phyloP scores from a whole-genome alignment of 2,797 vertebrate species.

The Galagoides demidoff region DNA sequence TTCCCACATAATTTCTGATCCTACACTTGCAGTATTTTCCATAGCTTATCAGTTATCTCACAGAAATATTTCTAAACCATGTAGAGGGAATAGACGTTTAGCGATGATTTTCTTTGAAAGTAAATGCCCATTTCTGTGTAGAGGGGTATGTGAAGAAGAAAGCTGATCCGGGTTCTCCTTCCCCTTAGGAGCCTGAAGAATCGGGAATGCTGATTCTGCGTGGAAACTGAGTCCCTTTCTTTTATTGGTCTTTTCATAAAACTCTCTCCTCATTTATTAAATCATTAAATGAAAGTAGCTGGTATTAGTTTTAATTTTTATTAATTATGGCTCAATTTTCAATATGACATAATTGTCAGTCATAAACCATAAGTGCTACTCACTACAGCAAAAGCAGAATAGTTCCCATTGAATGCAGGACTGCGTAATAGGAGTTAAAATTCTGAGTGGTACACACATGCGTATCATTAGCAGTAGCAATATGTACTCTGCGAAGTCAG shows the following conservation, averaged over 20 bases:
- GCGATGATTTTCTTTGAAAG: background rate
- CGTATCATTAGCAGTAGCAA: conserved; percentile 18
- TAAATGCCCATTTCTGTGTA: background rate
- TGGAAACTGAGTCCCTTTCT: conserved; percentile 86
- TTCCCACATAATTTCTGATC: background rate
- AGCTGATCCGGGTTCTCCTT: conserved; percentile 36
- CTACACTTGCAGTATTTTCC: background rate
- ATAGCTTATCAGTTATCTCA: background rate
- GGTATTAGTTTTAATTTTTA: conserved; percentile 93
- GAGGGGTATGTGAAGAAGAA: background rate
- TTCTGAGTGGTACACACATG: background rate
- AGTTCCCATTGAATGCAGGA: conserved; percentile 53
- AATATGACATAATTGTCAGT: conserved; percentile 97
- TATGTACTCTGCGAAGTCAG: conserved; percentile 42
- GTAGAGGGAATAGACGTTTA: background rate
- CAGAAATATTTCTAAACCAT: background rate
- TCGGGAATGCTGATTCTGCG: conserved; percentile 83
- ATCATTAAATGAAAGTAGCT: conserved; percentile 92
- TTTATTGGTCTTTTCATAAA: conserved; percentile 86
- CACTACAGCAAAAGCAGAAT: conserved; percentile 73
- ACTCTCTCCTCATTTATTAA: conserved; percentile 90
- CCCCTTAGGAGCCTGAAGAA: conserved; percentile 54
- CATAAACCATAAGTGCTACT: conserved; percentile 90
- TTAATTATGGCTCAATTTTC: conserved; percentile 98
- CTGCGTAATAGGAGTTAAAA: background rate